Conservation (phyloP, 30 jellyfish, hydroid and myxozoan genomes). For the Clytia hemisphaerica region DNA sequence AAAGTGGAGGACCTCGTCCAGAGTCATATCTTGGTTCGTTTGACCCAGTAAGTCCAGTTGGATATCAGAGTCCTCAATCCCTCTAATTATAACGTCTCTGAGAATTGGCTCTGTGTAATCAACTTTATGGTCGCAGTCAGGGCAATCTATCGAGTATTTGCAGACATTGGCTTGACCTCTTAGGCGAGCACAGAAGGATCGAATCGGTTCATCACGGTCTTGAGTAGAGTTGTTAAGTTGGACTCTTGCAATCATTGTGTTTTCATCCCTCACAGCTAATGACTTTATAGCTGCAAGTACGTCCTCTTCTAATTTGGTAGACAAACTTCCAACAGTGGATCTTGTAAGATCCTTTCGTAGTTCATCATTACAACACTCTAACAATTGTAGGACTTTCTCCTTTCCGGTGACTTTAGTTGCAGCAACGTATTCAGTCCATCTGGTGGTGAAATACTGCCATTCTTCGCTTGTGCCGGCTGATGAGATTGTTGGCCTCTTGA, state of each 20-base stretch:
- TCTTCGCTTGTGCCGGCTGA: conserved; percentile 29
- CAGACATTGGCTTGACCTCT: conserved; percentile 25
- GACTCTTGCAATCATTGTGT: conserved; percentile 21
- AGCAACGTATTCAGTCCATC: conserved; percentile 19
- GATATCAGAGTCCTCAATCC: conserved; percentile 9
- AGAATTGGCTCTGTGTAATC: conserved; percentile 13
- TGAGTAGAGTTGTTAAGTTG: neutral
- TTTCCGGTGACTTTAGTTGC: no score
- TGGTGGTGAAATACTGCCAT: conserved; percentile 12
- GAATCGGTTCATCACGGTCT: conserved; percentile 13
- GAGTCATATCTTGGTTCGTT: conserved; percentile 20
- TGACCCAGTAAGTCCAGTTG: no score
- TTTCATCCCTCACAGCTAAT: no score
- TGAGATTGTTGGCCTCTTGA: conserved; percentile 17
- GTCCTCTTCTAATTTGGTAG: neutral
- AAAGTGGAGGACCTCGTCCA: no score
- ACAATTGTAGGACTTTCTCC: conserved; percentile 2
- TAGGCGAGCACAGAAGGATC: no score
- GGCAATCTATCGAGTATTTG: no score
- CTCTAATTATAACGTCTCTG: conserved; percentile 14
- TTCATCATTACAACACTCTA: conserved; percentile 19
- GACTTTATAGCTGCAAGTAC: neutral
- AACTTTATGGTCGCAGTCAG: neutral
- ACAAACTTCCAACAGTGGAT: conserved; percentile 5
- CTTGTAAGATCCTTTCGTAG: no score